A percentile compares a stretch with the other conserved stretches of the same genome.
These are phyloP conservation scores for Lonchura striata DNA, from an alignment of 2,113 vertebrate species.

Conservation along the genomic window DNA sequence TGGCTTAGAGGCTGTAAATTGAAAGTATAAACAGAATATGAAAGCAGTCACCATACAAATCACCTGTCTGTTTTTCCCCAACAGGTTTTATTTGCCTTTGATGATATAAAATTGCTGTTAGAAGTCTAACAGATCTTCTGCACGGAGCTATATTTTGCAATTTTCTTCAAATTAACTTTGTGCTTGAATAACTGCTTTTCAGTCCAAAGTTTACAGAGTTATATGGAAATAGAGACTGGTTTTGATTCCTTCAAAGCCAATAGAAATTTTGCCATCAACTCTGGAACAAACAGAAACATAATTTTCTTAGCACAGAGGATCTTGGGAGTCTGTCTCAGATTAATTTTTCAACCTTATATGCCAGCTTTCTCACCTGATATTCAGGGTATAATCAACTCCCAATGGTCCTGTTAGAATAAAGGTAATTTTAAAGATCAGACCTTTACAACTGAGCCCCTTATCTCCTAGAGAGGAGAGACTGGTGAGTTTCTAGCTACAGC, in stretches of 20 bases:
- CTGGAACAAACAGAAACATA: background rate
- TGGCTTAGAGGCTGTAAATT: background rate
- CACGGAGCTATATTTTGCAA: background rate
- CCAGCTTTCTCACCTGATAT: background rate
- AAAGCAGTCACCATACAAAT: background rate
- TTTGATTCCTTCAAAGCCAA: background rate
- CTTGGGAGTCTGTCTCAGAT: background rate
- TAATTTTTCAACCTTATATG: background rate
- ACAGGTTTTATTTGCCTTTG: background rate
- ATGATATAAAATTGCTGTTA: background rate
- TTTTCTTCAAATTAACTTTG: background rate
- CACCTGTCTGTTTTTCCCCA: background rate
- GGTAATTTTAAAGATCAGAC: background rate
- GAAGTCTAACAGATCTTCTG: background rate
- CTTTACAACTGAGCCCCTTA: background rate
- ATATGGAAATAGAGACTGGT: background rate
- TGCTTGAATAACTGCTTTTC: background rate
- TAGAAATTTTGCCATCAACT: background rate
- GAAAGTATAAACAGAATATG: background rate
- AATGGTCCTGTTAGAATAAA: background rate
- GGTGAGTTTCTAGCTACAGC: background rate
- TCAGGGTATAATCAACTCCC: background rate
- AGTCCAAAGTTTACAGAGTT: background rate
- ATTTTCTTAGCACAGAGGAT: background rate
- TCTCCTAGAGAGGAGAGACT: background rate